Evolutionary conservation across 2,113 vertebrate genomes (phyloP), one percentile per base, ranked within the genome.

Genomic region (Mirza zaza): DNA sequence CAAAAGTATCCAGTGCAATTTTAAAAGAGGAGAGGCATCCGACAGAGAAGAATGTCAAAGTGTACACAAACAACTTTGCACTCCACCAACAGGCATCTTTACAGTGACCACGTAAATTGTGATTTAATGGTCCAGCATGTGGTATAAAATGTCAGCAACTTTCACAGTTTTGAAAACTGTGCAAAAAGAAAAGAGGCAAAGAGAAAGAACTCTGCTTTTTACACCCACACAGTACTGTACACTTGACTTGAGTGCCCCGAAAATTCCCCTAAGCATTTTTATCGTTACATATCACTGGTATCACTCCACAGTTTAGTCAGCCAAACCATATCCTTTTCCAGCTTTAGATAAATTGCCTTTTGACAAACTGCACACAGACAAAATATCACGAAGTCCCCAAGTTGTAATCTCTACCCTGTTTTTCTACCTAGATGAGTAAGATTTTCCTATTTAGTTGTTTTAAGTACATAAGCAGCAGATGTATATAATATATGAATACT

Each of bases 361-460:
- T 97, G 92, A 98, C 96, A 98, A 98, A 98, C 98, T 98, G 97
- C 97, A 97, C 89, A 95, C 93, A 92, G 86, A 96, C 97, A 98
- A 97, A 98, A 98, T 97, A 98, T 97, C 98, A 96, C 65, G 11
- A 98, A 97, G 7, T 98, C 97, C 98, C 87, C 97, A 89, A 97
- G 92, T 96, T 97, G 81, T 98, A 98, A 98, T 98, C 97, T 98
- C 95, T 97, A 98, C 94, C 97, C 95, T 98, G 97, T 98, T 98
- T 98, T 98, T 98, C 97, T 98, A 98, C 98, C 67, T 90, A 98
- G 90, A 98, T 99, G 98, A 99, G 98, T 98, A 98, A 99, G 95
- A 98, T 98, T 98, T 99, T 98, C 98, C 98, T 98, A 97, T 98
- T 95, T 94, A 97, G 97, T 98, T 98, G 98, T 92, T 87, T 90